These are phyloP conservation scores for Acanthococcus lagerstroemiae DNA, from an alignment of 2,888 invertebrate genomes.

Conservation along the genomic window DNA sequence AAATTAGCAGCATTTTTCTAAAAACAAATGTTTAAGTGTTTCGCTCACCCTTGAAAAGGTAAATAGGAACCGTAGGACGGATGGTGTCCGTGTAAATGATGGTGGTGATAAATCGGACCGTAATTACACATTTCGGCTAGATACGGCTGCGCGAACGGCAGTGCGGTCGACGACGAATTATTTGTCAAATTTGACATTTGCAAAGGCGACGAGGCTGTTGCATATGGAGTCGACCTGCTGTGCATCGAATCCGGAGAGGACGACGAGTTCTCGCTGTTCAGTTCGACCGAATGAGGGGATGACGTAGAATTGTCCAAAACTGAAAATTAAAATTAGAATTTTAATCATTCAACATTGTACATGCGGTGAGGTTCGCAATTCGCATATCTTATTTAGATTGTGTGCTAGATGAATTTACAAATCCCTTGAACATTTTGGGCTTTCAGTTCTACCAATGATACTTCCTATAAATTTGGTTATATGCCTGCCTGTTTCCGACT, in stretches of 20 bases:
- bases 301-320: conserved; percentile 11
- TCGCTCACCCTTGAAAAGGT: conserved; percentile 33
- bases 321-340: too few relatives aligned
- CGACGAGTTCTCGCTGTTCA: conserved; percentile 30
- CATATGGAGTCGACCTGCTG: conserved; percentile 4
- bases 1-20: not conserved
- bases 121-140: conserved; percentile 56
- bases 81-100: conserved; percentile 28
- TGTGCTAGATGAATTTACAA: too few relatives aligned
- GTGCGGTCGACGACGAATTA: conserved; percentile 40
- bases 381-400: too few relatives aligned
- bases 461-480: too few relatives aligned
- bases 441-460: too few relatives aligned
- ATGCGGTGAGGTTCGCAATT: too few relatives aligned
- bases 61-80: conserved; percentile 30
- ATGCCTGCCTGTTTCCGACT: too few relatives aligned
- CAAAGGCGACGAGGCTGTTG: conserved; percentile 40
- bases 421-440: too few relatives aligned
- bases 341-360: too few relatives aligned
- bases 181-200: conserved; percentile 39
- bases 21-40: not conserved
- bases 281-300: conserved; percentile 25
- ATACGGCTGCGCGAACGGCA: conserved; percentile 52
- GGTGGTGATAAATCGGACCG: conserved; percentile 54
- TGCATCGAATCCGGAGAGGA: conserved; percentile 32